A percentile compares a stretch with the other conserved stretches of the same genome.
phyloP scores from a whole-genome alignment of 2,113 vertebrate genomes.

The Ariopsis seemanni region DNA sequence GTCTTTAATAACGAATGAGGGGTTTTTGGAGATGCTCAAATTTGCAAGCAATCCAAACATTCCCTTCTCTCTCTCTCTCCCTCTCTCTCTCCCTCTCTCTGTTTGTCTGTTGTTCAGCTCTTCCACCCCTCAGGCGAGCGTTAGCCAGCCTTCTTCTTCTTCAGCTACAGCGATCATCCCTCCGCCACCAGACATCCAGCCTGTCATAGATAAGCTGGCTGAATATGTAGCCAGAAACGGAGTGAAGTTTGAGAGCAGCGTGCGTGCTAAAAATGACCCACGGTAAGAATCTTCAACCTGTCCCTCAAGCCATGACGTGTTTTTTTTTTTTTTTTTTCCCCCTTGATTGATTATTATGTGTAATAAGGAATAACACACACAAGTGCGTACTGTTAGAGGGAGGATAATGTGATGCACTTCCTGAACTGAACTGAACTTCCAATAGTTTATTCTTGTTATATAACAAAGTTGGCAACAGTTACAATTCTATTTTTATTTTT shows the following conservation, averaged over 20 bases:
- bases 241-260: conserved; percentile 92
- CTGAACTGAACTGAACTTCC: background rate
- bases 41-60: background rate
- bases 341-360: too few relatives aligned
- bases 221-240: conserved; percentile 95
- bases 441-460: too few relatives aligned
- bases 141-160: conserved; percentile 56
- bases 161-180: conserved; percentile 82
- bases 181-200: conserved; percentile 93
- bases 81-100: background rate
- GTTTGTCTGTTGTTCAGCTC: background rate
- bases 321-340: too few relatives aligned
- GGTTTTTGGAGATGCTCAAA: too few relatives aligned
- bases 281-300: conserved; percentile 77
- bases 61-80: background rate
- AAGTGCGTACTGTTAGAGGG: too few relatives aligned
- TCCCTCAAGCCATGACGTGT: too few relatives aligned
- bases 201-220: conserved; percentile 97
- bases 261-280: conserved; percentile 93
- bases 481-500: too few relatives aligned
- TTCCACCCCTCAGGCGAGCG: conserved; percentile 66
- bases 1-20: background rate
- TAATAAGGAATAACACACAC: too few relatives aligned
- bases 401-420: background rate
- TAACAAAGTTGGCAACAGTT: too few relatives aligned